Evolutionary conservation across 2,113 vertebrate species (phyloP).

Genomic region (Onychorhynchus coronatus): DNA sequence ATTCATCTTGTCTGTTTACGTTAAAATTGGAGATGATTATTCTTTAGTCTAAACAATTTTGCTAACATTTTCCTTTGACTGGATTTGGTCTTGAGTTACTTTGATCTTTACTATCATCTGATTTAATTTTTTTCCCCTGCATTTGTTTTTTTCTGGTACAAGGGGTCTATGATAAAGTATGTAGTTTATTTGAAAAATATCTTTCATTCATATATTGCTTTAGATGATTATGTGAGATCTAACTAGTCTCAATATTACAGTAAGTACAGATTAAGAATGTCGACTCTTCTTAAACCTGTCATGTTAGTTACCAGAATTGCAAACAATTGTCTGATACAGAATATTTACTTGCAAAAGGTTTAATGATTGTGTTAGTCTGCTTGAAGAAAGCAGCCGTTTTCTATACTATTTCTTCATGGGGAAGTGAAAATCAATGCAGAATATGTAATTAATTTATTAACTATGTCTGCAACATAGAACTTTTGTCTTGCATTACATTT

Average conservation of each 20-base stretch:
- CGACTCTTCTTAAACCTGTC: background rate
- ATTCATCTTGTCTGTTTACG: background rate
- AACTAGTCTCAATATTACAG: background rate
- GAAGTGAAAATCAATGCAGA: background rate
- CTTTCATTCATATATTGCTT: constrained; percentile 1
- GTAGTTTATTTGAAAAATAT: background rate
- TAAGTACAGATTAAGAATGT: background rate
- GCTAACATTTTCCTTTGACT: background rate
- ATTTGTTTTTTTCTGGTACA: background rate
- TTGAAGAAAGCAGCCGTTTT: background rate
- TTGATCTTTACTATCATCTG: background rate
- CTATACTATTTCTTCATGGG: background rate
- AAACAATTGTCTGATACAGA: background rate
- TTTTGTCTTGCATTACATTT: background rate
- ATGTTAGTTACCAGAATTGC: background rate
- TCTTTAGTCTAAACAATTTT: background rate
- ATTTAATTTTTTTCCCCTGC: background rate
- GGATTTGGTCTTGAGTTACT: background rate
- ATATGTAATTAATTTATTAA: background rate
- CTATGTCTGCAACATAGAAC: background rate
- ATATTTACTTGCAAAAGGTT: background rate
- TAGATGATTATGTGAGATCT: background rate
- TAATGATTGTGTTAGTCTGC: background rate
- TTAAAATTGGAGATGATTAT: background rate
- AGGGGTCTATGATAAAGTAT: background rate